Evolutionary conservation across 2,113 vertebrate species (phyloP).

Genomic region (Diadophis punctatus): DNA sequence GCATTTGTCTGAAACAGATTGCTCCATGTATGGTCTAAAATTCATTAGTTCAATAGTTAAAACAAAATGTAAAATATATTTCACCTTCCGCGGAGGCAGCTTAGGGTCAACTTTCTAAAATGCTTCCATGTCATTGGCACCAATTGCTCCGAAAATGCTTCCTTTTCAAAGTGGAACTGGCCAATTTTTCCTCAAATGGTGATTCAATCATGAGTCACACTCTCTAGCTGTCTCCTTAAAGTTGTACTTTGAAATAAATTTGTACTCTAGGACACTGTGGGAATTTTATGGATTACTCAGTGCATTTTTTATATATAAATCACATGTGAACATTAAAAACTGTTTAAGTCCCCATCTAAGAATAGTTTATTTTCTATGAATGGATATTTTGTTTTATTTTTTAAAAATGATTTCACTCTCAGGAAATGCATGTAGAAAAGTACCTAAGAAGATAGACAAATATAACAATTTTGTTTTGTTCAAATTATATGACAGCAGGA

Average conservation of each 20-base stretch:
- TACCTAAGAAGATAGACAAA: conserved; percentile 72
- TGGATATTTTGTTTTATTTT: conserved; percentile 9
- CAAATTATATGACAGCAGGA: conserved; percentile 68
- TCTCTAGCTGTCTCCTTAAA: conserved; percentile 1
- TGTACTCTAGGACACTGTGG: conserved; percentile 22
- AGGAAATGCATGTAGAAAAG: conserved; percentile 69
- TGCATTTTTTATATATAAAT: conserved; percentile 21
- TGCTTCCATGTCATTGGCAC: background rate
- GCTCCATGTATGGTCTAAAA: background rate
- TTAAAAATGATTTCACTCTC: conserved; percentile 10
- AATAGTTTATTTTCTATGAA: conserved; percentile 3
- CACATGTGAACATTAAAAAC: background rate
- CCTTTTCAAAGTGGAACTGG: background rate
- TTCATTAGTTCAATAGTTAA: background rate
- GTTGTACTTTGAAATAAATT: conserved; percentile 10
- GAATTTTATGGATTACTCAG: conserved; percentile 18
- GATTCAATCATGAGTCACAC: conserved; percentile 24
- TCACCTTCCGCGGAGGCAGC: background rate
- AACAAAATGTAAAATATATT: background rate
- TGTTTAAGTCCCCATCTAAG: background rate
- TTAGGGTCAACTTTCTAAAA: conserved; percentile 1
- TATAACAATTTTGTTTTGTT: conserved; percentile 68
- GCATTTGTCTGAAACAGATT: background rate
- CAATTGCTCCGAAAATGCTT: background rate
- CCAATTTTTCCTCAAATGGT: background rate